Percentiles rank a stretch among this genome's conserved stretches.
phyloP scores from a whole-genome alignment of 2,797 vertebrate genomes.

The Hyperoplus immaculatus region DNA sequence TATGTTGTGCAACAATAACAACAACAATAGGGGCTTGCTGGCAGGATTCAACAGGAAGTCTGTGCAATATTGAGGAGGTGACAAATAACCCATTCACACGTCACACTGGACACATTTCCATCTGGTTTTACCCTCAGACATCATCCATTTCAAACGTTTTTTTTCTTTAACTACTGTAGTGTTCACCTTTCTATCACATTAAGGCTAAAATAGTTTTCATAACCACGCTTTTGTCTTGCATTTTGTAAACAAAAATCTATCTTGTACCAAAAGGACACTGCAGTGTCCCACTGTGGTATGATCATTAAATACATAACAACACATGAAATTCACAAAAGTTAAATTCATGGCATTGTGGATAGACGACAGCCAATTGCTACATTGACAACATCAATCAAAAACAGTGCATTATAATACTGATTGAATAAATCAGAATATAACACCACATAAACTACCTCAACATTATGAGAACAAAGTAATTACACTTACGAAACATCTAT shows the following conservation, averaged over 20 bases:
- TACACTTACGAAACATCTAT: constrained; percentile 30
- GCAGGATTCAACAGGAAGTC: constrained; percentile 34
- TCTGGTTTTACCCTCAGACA: constrained; percentile 17
- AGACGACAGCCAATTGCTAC: constrained; percentile 22
- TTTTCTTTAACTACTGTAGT: not conserved
- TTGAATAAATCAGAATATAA: constrained; percentile 33
- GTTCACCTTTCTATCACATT: constrained; percentile 9
- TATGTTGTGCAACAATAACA: constrained; percentile 45
- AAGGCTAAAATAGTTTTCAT: constrained; percentile 41
- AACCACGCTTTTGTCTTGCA: constrained; percentile 28
- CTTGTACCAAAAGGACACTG: constrained; percentile 25
- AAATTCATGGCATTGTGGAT: constrained; percentile 27
- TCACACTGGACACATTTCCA: constrained; percentile 8
- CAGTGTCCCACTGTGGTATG: not conserved
- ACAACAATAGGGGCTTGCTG: constrained; percentile 20
- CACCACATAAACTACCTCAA: constrained; percentile 23
- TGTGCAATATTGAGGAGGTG: constrained; percentile 22
- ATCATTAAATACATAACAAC: constrained; percentile 29
- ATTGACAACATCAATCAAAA: constrained; percentile 17
- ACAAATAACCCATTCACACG: not conserved
- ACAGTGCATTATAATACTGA: constrained; percentile 30
- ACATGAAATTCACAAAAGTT: constrained; percentile 39
- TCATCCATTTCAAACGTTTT: constrained; percentile 12
- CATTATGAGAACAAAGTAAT: constrained; percentile 28
- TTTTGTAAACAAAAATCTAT: constrained; percentile 51